A percentile compares a stretch with the other conserved stretches of the same genome.
These are phyloP conservation scores for Chroicocephalus ridibundus DNA, from an alignment of 2,113 vertebrate genomes.

Conservation along the genomic window DNA sequence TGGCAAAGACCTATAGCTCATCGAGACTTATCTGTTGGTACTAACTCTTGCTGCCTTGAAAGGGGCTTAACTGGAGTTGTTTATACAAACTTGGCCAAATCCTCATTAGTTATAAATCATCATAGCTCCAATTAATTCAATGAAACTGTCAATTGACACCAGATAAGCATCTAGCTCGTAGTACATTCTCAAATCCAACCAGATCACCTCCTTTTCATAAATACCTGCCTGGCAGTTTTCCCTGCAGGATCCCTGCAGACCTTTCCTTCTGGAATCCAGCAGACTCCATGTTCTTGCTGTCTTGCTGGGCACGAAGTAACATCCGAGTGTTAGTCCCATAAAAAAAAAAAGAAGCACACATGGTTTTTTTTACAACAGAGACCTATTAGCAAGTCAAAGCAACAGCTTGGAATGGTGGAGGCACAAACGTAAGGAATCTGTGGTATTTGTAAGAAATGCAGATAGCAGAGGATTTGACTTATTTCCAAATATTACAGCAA, in stretches of 20 bases:
- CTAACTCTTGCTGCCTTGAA: not conserved
- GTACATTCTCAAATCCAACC: not conserved
- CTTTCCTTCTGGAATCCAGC: not conserved
- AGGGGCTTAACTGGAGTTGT: not conserved
- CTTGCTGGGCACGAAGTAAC: not conserved
- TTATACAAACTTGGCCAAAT: not conserved
- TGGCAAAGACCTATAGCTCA: not conserved
- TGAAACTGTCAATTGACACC: not conserved
- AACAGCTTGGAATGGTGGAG: constrained; percentile 41
- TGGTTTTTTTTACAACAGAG: not conserved
- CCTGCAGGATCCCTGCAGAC: not conserved
- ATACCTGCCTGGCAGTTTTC: not conserved
- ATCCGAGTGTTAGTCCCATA: not conserved
- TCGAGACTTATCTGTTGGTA: not conserved
- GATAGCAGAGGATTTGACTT: constrained; percentile 48
- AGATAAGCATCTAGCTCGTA: not conserved
- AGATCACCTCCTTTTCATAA: not conserved
- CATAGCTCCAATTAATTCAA: not conserved
- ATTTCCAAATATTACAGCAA: constrained; percentile 52
- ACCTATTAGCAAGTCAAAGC: constrained; percentile 55
- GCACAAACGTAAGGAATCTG: constrained; percentile 51
- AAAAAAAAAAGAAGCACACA: not conserved
- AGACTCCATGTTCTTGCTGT: not conserved
- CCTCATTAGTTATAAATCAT: not conserved
- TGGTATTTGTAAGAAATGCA: constrained; percentile 60